Evolutionary conservation across 2,113 vertebrate species (phyloP), one percentile per base, ranked within the genome.

Genomic region (Chauna torquata): DNA sequence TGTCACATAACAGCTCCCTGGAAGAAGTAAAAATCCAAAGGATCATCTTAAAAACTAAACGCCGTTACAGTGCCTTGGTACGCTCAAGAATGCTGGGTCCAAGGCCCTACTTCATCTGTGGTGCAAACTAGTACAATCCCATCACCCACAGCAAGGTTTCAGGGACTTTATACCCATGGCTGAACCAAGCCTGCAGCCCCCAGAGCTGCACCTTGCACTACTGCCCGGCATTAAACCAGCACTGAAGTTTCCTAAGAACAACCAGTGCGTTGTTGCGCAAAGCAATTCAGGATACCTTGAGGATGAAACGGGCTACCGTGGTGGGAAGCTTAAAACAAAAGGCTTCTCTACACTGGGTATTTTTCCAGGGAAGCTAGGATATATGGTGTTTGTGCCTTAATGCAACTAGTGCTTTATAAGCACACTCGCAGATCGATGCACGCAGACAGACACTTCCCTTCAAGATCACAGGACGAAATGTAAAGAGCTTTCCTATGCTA

Each of bases 401-500:
- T 9, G n/a, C 23, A 22, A 30, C 3, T 16, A 52, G 64, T 0
- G 3, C 72, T 69, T 54, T 74, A 6, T n/a, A 54, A 65, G 32
- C 45, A 30, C 1, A 2, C 44, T 90, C 77, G 47, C 83, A 82
- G 69, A 61, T 59, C 68, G 38, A 74, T 16, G 69, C 11, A 8
- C 42, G 6, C 57, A 75, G 40, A 62, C 34, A 36, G 40, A 61
- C 2, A 2, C 28, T 30, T 11, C 57, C 8, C 22, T 59, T 50
- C 74, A 85, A 82, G 81, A 90, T 87, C 75, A 80, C 23, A 2
- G 50, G 74, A 54, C 74, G 58, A 82, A 88, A 91, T 58, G 81
- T 66, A 64, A 90, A 86, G 90, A 91, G 76, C 19, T n/a, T 96
- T 97, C 89, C 95, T 96, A 68, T 72, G 96, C 91, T 94, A 84